These are phyloP conservation scores for Corynorhinus townsendii DNA, from an alignment of 2,113 vertebrate species.

Conservation along the genomic window DNA sequence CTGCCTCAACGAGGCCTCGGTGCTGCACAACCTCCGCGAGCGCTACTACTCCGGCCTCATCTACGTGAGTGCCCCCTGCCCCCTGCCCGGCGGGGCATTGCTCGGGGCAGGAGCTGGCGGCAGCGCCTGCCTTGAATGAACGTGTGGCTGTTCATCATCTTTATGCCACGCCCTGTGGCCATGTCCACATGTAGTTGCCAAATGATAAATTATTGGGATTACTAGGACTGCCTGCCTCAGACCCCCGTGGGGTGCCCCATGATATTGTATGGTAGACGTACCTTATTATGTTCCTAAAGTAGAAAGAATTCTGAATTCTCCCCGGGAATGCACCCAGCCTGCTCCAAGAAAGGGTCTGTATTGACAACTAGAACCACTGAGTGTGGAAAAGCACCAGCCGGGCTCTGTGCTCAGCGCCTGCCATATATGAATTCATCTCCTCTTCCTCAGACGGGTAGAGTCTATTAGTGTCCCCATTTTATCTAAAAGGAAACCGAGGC, in stretches of 20 bases:
- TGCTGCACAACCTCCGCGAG: conserved; percentile 80
- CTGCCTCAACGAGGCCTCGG: conserved; percentile 81
- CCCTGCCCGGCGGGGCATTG: accelerated
- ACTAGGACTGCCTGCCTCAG: background rate
- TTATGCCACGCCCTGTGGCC: accelerated
- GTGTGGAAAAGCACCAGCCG: background rate
- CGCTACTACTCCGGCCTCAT: conserved; percentile 82
- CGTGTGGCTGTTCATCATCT: accelerated
- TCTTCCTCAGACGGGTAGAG: background rate
- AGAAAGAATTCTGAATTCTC: background rate
- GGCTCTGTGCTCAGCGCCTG: background rate
- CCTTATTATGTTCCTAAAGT: background rate
- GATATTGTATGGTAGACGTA: background rate
- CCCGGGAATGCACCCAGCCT: too few species aligned
- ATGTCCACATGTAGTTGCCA: background rate
- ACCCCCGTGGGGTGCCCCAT: accelerated
- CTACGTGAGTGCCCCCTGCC: conserved; percentile 72
- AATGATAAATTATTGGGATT: background rate
- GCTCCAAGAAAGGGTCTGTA: background rate
- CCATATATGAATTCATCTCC: background rate
- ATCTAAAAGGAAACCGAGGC: background rate
- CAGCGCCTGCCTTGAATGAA: accelerated
- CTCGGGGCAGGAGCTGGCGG: accelerated
- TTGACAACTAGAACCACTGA: background rate
- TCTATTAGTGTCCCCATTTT: background rate